Evolutionary conservation across 2,113 vertebrate species (phyloP), one percentile per base, ranked within the genome.

Genomic region (Symphodus melops): DNA sequence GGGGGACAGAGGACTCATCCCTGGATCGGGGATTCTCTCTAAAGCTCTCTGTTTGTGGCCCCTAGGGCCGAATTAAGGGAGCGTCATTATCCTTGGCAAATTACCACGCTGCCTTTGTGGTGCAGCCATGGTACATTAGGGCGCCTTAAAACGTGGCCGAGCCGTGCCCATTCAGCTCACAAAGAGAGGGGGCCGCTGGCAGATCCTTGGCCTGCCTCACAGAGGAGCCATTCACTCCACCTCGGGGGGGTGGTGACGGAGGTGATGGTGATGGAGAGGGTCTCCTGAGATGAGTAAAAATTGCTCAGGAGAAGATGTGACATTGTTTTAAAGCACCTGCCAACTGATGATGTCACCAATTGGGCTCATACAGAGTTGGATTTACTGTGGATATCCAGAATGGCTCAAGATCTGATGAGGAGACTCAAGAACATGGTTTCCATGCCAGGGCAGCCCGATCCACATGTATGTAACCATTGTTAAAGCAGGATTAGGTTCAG

Each of bases 51-150:
- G 72, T 84, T 93, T 91, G 93, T 94, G 93, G 90, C 90, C 88
- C 88, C 87, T 62, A 58, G 79, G 82, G 89, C 72, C 86, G 79
- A 92, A 94, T 93, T 94, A 93, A 92, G 90, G 89, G 90, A 91
- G 92, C 92, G 92, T 95, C 94, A 95, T 96, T 96, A 95, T 94
- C 93, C 90, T 83, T 94, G 91, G 93, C 93, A 94, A 94, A 95
- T 94, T 92, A 94, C 93, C 91, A 90, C 88, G 68, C 87, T 71
- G 87, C 80, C 89, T 90, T 93, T 95, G 93, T 96, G 89, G 90
- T 84, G 58, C 83, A 75, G 85, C 93, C 94, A 92, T 79, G 94
- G 91, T 88, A 88, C 90, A 94, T 95, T 94, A 94, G 88, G 86
- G 91, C 62, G 87, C 84, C 88, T 94, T 94, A 93, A 90, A 92